Base-by-base conservation (phyloP, 2,888 invertebrate species). In the Ectemnius continuus region DNA sequence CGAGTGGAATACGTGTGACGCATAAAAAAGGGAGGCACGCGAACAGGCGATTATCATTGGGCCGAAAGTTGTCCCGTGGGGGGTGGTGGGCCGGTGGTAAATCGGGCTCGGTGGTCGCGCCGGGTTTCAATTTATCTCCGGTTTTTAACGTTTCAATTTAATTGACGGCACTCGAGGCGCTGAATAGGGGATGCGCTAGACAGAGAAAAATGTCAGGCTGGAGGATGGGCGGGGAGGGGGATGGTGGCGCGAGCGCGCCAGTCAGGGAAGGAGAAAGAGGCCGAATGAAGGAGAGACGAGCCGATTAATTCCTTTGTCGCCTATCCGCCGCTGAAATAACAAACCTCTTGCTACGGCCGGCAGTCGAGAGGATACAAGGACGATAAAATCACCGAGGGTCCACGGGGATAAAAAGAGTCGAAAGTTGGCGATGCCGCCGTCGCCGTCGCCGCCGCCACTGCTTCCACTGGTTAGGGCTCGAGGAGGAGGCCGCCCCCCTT, bases 341-440 rank as follows among this genome's bases (percentile, higher is more conserved):
- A 88, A 89, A 89, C 86, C 89, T 87, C 87, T 87, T 83, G 83
- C 83, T 76, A 36, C 83, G 86, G 78, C 81, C 85, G 85, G 85
- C 84, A 88, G 87, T 87, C 86, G 86, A 84, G 85, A 83, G 85
- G 87, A 88, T 89, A 88, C 88, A 86, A 88, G 86, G 84, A 88
- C 86, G 88, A 89, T 88, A 88, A 89, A 89, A 89, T 88, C 87
- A 86, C 86, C 36, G 85, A 85, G 86, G 86, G 83, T 83, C 78
- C 77, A 77, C 75, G 81, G 78, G 76, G 76, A 78, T 76, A 80
- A 84, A 80, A 84, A 84, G 76, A 78, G 70, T 70, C 73, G 70
- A 76, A 75, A 80, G 65, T 60, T 73, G 74, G 73, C 62, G 70
- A 52, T 23, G 23, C 23, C 23, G 23, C 3, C 23, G 64, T 62